A percentile compares a stretch with the other conserved stretches of the same genome.
phyloP scores from a whole-genome alignment of 2,888 invertebrate species.

The Cataglyphis livida region DNA sequence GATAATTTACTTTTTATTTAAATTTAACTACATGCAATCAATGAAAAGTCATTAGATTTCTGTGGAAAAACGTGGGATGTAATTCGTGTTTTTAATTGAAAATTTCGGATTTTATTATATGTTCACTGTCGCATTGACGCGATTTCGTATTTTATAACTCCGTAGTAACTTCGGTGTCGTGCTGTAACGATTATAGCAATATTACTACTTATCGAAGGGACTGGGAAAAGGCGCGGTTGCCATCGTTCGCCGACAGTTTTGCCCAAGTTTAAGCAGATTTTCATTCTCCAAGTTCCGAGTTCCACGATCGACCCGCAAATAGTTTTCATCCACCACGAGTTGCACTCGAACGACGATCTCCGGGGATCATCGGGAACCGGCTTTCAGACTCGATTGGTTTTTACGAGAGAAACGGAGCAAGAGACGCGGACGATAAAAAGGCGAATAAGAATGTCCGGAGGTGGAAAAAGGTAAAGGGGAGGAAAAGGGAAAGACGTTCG shows the following conservation, averaged over 20 bases:
- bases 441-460: constrained; percentile 32
- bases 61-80: neutral
- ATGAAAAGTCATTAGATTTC: neutral
- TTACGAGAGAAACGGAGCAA: constrained; percentile 47
- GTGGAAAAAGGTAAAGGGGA: constrained; percentile 25
- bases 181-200: constrained; percentile 16
- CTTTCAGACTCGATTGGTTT: constrained; percentile 56
- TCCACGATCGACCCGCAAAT: constrained; percentile 47
- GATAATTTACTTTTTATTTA: neutral
- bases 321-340: constrained; percentile 55
- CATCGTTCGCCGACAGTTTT: neutral
- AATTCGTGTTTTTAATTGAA: neutral
- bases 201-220: constrained; percentile 29
- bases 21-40: neutral
- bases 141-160: constrained; percentile 6
- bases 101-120: constrained; percentile 10
- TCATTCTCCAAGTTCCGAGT: constrained; percentile 51
- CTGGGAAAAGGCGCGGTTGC: neutral
- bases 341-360: constrained; percentile 42
- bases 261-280: constrained; percentile 49
- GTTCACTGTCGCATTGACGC: neutral
- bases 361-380: constrained; percentile 47
- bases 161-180: neutral
- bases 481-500: too few species aligned
- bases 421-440: constrained; percentile 49